Evolutionary conservation across 2,888 invertebrate species (phyloP).

Genomic region (Dilophus febrilis): DNA sequence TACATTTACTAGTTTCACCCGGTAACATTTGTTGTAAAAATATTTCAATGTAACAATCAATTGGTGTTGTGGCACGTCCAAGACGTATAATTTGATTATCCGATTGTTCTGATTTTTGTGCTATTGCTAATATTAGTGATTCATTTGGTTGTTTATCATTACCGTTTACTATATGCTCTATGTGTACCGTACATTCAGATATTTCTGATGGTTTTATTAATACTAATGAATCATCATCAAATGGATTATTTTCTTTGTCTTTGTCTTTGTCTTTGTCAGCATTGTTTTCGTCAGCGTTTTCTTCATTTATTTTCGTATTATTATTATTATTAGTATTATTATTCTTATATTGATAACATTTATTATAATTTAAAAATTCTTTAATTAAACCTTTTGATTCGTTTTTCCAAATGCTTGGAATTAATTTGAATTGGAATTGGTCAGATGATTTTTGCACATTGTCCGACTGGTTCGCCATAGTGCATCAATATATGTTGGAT

Average conservation of each 20-base stretch:
- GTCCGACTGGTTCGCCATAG: constrained; percentile 7
- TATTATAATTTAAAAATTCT: constrained; percentile 17
- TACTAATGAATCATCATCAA: constrained; percentile 13
- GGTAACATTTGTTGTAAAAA: constrained; percentile 31
- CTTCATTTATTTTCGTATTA: too few species aligned
- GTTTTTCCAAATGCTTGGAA: constrained; percentile 7
- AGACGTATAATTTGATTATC: constrained; percentile 17
- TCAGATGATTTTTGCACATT: constrained; percentile 6
- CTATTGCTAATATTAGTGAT: too few species aligned
- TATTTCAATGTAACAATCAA: constrained; percentile 32
- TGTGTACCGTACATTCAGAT: too few species aligned
- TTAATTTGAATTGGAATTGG: constrained; percentile 4
- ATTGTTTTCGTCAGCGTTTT: too few species aligned
- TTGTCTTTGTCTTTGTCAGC: too few species aligned
- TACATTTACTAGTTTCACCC: constrained; percentile 32
- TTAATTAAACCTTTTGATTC: constrained; percentile 22
- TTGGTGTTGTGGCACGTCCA: constrained; percentile 29
- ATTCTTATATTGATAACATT: too few species aligned
- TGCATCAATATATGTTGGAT: constrained; percentile 3
- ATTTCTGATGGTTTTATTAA: too few species aligned
- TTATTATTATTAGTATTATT: too few species aligned
- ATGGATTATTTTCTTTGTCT: too few species aligned
- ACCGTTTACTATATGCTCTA: too few species aligned
- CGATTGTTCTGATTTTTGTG: too few species aligned
- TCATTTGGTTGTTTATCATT: too few species aligned